A percentile compares a stretch with the other conserved stretches of the same genome.
phyloP scores from a whole-genome alignment of 2,113 vertebrate genomes.

The Dromaius novaehollandiae region DNA sequence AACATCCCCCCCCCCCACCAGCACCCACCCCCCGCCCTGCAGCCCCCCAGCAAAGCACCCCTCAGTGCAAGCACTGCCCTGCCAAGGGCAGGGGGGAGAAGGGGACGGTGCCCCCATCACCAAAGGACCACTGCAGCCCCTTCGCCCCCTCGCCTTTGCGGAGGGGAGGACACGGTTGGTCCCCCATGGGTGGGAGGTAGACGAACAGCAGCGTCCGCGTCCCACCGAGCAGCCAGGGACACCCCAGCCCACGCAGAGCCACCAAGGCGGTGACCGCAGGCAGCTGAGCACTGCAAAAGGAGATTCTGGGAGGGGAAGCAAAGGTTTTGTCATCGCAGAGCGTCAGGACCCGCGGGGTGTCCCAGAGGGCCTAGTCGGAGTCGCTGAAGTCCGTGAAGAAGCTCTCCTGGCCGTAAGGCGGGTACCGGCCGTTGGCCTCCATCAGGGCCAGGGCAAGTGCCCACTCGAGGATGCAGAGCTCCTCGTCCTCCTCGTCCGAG shows the following conservation, averaged over 20 bases:
- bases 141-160: neutral
- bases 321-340: neutral
- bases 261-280: neutral
- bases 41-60: neutral
- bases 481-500: conserved; percentile 57
- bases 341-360: neutral
- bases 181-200: accelerated
- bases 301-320: no score
- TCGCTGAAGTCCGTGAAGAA: neutral
- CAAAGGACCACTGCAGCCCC: neutral
- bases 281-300: neutral
- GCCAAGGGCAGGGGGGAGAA: accelerated
- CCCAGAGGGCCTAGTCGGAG: neutral
- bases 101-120: neutral
- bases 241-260: neutral
- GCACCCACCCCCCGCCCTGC: neutral
- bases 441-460: conserved; percentile 71
- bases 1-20: no score
- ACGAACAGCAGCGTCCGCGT: neutral
- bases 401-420: accelerated
- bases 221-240: neutral
- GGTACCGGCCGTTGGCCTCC: neutral
- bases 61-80: neutral
- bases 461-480: conserved; percentile 62
- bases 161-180: neutral